These are phyloP conservation scores for Setipinna tenuifilis DNA, from an alignment of 2,797 vertebrate species.

Conservation along the genomic window DNA sequence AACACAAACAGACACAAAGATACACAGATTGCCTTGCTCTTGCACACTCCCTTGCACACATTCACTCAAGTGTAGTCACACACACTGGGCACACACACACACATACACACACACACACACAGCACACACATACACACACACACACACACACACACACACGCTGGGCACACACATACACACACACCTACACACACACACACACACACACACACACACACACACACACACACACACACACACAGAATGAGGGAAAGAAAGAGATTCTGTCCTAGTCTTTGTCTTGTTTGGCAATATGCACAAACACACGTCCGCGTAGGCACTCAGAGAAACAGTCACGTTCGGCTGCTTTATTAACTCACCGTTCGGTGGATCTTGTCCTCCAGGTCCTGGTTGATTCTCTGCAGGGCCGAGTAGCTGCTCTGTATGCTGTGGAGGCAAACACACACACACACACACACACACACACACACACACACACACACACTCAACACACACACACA, in stretches of 20 bases:
- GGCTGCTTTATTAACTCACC: slow-evolving; percentile 75
- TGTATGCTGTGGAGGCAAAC: slow-evolving; percentile 83
- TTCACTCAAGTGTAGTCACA: neutral
- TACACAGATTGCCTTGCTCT: no score
- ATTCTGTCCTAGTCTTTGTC: no score
- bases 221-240: no score
- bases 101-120: no score
- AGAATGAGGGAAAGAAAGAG: no score
- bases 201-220: neutral
- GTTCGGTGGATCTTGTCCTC: slow-evolving; percentile 95
- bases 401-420: slow-evolving; percentile 94
- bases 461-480: neutral
- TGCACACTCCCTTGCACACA: no score
- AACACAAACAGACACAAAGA: no score
- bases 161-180: neutral
- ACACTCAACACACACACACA: slow-evolving; percentile 21
- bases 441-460: slow-evolving; percentile 29
- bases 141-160: neutral
- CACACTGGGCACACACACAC: neutral
- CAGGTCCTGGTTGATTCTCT: slow-evolving; percentile 97
- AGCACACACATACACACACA: no score
- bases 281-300: no score
- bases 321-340: neutral
- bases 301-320: neutral
- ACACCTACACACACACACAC: no score